Evolutionary conservation across 2,113 vertebrate genomes (phyloP), one percentile per base, ranked within the genome.

Genomic region (Astur gentilis): DNA sequence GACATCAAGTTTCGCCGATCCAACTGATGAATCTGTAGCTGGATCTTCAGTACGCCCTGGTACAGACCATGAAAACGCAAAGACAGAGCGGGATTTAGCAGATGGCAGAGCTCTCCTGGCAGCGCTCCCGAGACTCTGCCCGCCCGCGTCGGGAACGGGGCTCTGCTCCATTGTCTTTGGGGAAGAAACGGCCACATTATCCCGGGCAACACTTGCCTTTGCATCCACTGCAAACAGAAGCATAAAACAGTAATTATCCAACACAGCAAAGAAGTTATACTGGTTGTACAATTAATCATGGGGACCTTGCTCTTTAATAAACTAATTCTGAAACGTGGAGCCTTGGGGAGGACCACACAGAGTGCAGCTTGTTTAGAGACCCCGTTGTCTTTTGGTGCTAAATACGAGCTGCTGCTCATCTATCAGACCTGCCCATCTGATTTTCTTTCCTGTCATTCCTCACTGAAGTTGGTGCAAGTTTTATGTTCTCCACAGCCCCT

Each of bases 221-320:
- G 89, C 60, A 49, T 96, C 97, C 16, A 92, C 99, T 99, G 93
- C 57, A 92, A 97, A 98, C 81, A 95, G 80, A 97, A 96, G 95
- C 87, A 97, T 17, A 94, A 75, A 94, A 87, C 96, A 91, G 95
- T 16, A 25, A 83, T 97, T 91, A 97, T 87, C 97, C 91, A 82
- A 29, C 66, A 38, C 11, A 40, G 76, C 71, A 54, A 72, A 97
- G 97, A 85, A 94, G 89, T 60, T 76, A 92, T 36, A 47, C 61
- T 71, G 60, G 73, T 36, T 69, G 93, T 40, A 40, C 91, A 86
- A 87, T 83, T 67, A 54, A 87, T 94, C 85, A 82, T 13, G 70
- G 93, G 78, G 69, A 89, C 65, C 50, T 44, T 1, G 7, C 44
- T 29, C 25, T 67, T 83, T 89, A 87, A 85, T 70, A 78, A 29